Conservation (phyloP, 2,797 vertebrate genomes). For the Sebastes steindachneri region DNA sequence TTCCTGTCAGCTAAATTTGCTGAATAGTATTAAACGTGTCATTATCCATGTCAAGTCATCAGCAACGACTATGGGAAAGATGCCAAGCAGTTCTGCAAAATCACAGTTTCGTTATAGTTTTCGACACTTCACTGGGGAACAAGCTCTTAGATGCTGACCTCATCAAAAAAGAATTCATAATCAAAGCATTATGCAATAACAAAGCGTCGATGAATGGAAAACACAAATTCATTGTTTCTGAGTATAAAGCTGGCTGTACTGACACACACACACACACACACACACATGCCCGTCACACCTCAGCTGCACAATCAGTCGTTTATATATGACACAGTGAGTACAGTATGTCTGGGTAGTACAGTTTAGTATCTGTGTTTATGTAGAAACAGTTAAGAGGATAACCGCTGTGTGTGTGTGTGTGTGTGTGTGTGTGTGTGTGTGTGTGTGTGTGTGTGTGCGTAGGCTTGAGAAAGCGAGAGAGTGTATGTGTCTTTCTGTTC, state of each 20-base stretch:
- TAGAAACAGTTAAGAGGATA: slow-evolving; percentile 54
- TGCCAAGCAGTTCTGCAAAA: slow-evolving; percentile 43
- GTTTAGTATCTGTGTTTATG: slow-evolving; percentile 63
- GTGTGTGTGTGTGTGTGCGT: not conserved
- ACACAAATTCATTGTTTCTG: not conserved
- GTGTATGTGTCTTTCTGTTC: not conserved
- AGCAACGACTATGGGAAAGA: not conserved
- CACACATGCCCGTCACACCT: slow-evolving; percentile 29
- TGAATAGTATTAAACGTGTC: not conserved
- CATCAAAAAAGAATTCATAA: slow-evolving; percentile 32
- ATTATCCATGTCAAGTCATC: not conserved
- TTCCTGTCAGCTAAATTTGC: not conserved
- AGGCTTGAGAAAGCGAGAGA: not conserved
- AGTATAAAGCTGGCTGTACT: not conserved
- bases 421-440: not conserved
- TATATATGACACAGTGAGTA: slow-evolving; percentile 55
- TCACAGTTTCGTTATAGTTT: slow-evolving; percentile 27
- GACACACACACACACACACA: not conserved
- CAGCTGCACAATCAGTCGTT: slow-evolving; percentile 53
- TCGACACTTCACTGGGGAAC: slow-evolving; percentile 5
- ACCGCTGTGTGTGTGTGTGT: not conserved
- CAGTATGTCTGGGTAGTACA: slow-evolving; percentile 38
- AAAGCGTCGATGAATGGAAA: not conserved
- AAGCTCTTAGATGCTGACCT: slow-evolving; percentile 35
- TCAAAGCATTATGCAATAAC: slow-evolving; percentile 32